Base-by-base conservation (phyloP, 2,797 vertebrate species). In the Aldrovandia affinis region DNA sequence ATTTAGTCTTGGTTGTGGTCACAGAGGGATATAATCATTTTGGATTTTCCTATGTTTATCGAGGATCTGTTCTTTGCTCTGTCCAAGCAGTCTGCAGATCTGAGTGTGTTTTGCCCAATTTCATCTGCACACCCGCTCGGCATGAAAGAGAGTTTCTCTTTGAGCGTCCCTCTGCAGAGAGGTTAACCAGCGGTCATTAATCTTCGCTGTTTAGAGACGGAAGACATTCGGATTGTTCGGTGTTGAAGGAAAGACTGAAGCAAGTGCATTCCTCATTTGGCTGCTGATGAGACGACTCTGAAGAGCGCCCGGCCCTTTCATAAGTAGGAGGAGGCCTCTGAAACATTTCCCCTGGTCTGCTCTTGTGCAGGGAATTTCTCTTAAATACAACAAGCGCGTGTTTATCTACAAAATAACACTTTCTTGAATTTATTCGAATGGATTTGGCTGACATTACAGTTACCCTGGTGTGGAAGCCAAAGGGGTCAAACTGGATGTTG, bases 151-250 rank as follows among this genome's bases (percentile, higher is more conserved):
- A 89, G 84, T 81, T 86, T 83, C 70, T 28, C 52, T 82, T 55
- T 83, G 84, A 89, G 89, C 89, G 80, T 88, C 82, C n/a, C 65
- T 78, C 50, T 81, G 78, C 50, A 61, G 44, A 85, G 83, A 88
- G 85, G 85, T 84, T 89, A 92, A 92, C 87, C 90, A 89, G 84
- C 90, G 89, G 80, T 87, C 87, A 91, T 94, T 89, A 89, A 90
- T 94, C 93, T 93, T 68, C 88, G 87, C 87, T 90, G 89, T 90
- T 89, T 89, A 90, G 84, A 89, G 88, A 83, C 80, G 89, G 85
- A 86, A 86, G 85, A 88, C 87, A 88, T 90, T 77, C 44, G n/a
- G 82, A 80, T 80, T 88, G 78, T 89, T 78, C 86, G 61, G 81
- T 83, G 85, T 73, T 89, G 89, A 90, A 85, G 88, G 87, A 90